Base-by-base conservation (phyloP, 2,888 invertebrate genomes). In the Empis stercorea region DNA sequence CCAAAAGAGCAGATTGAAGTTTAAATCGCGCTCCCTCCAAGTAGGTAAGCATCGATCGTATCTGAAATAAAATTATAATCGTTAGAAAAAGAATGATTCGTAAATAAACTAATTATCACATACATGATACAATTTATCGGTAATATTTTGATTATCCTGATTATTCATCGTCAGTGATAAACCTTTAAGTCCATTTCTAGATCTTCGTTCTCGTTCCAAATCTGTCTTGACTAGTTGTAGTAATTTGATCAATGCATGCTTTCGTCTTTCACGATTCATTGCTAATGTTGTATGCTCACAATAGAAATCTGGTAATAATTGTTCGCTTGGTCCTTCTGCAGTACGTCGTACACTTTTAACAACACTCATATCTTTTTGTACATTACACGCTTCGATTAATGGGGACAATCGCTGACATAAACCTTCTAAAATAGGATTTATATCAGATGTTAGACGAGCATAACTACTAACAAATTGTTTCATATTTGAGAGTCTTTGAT, bases 251-350 rank as follows among this genome's bases (percentile, higher is more conserved):
- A 95, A 70, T 4, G 89, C 84, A 71, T 87, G 84, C 71, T 87
- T 88, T 59, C 94, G 76, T 51, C 94, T 73, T 61, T 92, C 93
- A 46, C 81, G 75, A 66, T 94, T 93, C 93, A 95, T 94, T 27
- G 87, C 87, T 57, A 93, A 76, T 2, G 88, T 88, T 54, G 87
- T 83, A 70, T 95, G 94, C 65, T 95, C 94, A 58, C 94, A 92
- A 70, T 93, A 94, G 72, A 92, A 93, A 70, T 94, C 93, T 0
- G 94, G 89, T 52, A 95, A 71, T 45, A 92, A 73, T 66, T 94
- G 93, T 61, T 94, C 93, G 55, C 76, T 76, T 42, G 77, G 74
- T 0, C 76, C 78, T 34, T 76, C 74, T 1, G 69, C 63, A 44
- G 64, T 62, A 45, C 64, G 59, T 1, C 69, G 58, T 4, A 69